These are phyloP conservation scores for Caenorhabditis sp. DNA, from an alignment of 2,888 invertebrate genomes.

Conservation along the genomic window DNA sequence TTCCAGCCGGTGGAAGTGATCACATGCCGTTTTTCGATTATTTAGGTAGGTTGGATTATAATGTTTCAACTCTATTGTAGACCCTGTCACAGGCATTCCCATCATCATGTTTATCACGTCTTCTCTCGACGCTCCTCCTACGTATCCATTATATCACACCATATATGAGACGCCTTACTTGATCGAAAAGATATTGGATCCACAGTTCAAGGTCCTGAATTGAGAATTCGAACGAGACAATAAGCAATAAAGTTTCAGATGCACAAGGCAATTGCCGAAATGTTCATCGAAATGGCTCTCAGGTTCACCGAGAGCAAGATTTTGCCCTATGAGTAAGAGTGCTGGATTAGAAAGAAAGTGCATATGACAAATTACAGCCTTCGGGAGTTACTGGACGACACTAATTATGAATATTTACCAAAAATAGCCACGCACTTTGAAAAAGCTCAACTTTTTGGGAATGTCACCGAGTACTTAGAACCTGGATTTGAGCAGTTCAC, in stretches of 20 bases:
- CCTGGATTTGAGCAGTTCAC: constrained; percentile 13
- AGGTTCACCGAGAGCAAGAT: constrained; percentile 78
- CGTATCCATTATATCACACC: constrained; percentile 77
- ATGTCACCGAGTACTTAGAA: constrained; percentile 4
- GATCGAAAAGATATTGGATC: constrained; percentile 76
- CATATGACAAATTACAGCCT: constrained; percentile 30
- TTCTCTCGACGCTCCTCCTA: constrained; percentile 44
- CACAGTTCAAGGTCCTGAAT: constrained; percentile 43
- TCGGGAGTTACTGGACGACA: constrained; percentile 17
- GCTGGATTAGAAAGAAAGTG: neutral
- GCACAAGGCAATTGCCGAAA: constrained; percentile 78
- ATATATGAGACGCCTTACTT: constrained; percentile 77
- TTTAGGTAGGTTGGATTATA: constrained; percentile 63
- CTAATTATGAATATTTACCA: constrained; percentile 26
- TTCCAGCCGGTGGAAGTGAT: constrained; percentile 81
- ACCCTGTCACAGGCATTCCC: constrained; percentile 70
- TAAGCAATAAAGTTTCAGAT: constrained; percentile 60
- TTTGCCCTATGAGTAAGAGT: constrained; percentile 22
- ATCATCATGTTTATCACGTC: constrained; percentile 78
- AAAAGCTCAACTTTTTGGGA: neutral
- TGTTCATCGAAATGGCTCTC: constrained; percentile 79
- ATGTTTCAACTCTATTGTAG: constrained; percentile 56
- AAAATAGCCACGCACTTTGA: constrained; percentile 11
- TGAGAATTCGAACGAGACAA: neutral
- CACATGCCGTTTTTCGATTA: constrained; percentile 80